phyloP scores from a whole-genome alignment of 2,888 invertebrate species.

The Synanthedon tipuliformis region DNA sequence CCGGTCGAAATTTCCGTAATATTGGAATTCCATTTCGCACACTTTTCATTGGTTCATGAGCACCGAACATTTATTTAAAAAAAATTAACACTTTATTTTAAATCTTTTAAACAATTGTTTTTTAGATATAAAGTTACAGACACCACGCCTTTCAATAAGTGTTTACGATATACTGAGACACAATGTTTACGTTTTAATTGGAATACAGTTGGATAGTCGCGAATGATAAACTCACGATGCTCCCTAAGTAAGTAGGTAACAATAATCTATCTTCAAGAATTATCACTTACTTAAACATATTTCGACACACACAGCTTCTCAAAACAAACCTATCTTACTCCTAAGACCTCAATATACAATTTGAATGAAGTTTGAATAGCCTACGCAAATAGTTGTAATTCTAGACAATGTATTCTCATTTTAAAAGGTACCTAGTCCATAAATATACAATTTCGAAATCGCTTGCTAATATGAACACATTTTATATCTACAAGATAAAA shows the following conservation, averaged over 20 bases:
- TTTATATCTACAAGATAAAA: constrained; percentile 3
- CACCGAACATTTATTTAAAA: neutral
- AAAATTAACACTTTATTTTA: neutral
- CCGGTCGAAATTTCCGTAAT: constrained; percentile 51
- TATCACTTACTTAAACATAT: neutral
- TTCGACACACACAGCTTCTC: neutral
- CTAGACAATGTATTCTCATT: constrained; percentile 12
- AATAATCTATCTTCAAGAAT: neutral
- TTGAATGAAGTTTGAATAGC: constrained; percentile 7
- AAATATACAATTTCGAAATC: neutral
- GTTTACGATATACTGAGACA: constrained; percentile 41
- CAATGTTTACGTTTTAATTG: constrained; percentile 31
- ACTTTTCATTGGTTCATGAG: neutral
- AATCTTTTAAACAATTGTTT: neutral
- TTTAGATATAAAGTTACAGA: constrained; percentile 13
- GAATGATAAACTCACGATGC: constrained; percentile 46
- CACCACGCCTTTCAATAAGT: constrained; percentile 35
- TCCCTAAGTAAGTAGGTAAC: constrained; percentile 28
- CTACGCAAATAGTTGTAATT: constrained; percentile 21
- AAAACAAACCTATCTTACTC: neutral
- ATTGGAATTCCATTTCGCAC: constrained; percentile 55
- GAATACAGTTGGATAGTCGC: constrained; percentile 29
- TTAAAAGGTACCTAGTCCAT: neutral
- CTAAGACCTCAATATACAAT: neutral
- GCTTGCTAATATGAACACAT: constrained; percentile 2